Evolutionary conservation across 2,888 invertebrate species (phyloP).

Genomic region (Drosophila lutescens): DNA sequence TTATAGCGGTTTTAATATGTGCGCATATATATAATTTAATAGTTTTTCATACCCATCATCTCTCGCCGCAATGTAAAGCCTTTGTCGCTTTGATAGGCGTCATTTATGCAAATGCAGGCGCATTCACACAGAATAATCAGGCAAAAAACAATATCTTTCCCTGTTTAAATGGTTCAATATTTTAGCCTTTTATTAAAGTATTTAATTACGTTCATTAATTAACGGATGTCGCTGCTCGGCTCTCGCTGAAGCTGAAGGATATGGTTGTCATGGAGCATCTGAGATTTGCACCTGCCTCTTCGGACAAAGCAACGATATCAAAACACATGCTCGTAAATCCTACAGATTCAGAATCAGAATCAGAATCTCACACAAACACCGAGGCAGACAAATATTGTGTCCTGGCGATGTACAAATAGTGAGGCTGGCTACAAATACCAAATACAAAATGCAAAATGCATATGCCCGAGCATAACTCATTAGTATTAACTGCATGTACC

Average conservation of each 20-base stretch:
- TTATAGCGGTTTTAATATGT: conserved; percentile 43
- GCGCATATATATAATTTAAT: conserved; percentile 36
- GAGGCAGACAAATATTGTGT: conserved; percentile 44
- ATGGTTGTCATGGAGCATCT: conserved; percentile 10
- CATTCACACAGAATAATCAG: conserved; percentile 25
- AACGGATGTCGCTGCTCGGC: conserved; percentile 15
- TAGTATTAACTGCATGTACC: conserved; percentile 65
- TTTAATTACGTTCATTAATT: conserved; percentile 57
- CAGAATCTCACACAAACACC: conserved; percentile 8
- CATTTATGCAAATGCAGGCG: conserved; percentile 47
- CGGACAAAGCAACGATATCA: conserved; percentile 32
- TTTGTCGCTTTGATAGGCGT: conserved; percentile 40
- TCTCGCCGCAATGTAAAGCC: conserved; percentile 19
- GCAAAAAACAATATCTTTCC: conserved; percentile 6
- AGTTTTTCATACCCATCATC: conserved; percentile 39
- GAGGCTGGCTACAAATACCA: conserved; percentile 33
- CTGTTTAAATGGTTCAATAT: conserved; percentile 24
- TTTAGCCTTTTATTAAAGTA: conserved; percentile 33
- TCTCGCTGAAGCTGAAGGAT: background rate
- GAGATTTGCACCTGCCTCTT: conserved; percentile 43
- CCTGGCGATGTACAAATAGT: conserved; percentile 39
- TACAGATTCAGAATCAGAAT: conserved; percentile 31
- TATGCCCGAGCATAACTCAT: conserved; percentile 73
- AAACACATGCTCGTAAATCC: conserved; percentile 47
- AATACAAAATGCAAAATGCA: conserved; percentile 44